Evolutionary conservation across 2,888 invertebrate species (phyloP), one percentile per base, ranked within the genome.

Genomic region (Megalurothrips usitatus): DNA sequence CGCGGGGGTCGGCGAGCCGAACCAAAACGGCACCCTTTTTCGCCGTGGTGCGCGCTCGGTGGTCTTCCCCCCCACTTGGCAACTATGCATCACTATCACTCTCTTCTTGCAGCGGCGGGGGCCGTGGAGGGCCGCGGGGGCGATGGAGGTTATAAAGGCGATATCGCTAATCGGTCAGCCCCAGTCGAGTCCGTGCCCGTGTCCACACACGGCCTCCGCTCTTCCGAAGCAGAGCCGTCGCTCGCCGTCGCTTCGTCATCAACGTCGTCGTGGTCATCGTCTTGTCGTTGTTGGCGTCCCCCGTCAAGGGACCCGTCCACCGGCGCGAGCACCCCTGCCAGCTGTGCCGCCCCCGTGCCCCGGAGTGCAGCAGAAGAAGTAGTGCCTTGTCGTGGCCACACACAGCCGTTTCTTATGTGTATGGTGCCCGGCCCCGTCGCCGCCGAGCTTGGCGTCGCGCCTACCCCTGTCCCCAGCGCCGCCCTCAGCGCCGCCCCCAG

Each of bases 71-170:
- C 12, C 26, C 23, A 26, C 68, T 75, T 75, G 68, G 68, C 68
- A 75, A 75, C 68, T 26, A 75, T 75, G 68, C 68, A 75, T n/a
- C 68, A 75, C 68, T 75, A 75, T 75, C 68, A 26, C 68, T 43
- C 34, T 43, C 34, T 43, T 43, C 34, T 43, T 75, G 68, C 68
- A 75, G 68, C 68, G n/a, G 68, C 23, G 68, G 68, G 26, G 23
- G 26, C 23, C 23, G 68, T 0, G 68, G 23, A 26, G 68, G 12
- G 58, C 58, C n/a, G 11, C 23, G 68, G 23, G 26, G 68, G 23
- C 68, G 23, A 26, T 26, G 68, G 68, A 75, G 68, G 68, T 75
- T 75, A 75, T 75, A 75, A 75, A 75, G 68, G 26, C 68, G 68
- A 75, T 75, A 75, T 75, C 23, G 68, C 68, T 75, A 75, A 75